Percentiles rank a stretch among this genome's conserved stretches.
Conservation (phyloP, 2,888 invertebrate species). For the Sicus ferrugineus region DNA sequence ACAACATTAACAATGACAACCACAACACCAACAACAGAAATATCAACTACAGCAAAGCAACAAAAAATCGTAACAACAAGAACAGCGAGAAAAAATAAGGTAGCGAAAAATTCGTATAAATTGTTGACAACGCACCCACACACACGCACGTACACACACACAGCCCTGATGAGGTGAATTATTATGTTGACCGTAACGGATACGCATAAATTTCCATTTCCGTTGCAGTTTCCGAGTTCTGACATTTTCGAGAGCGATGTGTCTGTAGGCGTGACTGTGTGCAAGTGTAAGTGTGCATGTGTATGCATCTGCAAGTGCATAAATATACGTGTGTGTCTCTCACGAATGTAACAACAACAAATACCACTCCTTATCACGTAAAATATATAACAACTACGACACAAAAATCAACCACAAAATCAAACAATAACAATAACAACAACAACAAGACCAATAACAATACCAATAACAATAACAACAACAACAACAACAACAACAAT, state of each 20-base stretch:
- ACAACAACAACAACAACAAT: neutral
- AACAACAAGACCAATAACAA: conserved; percentile 13
- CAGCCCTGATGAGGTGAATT: conserved; percentile 18
- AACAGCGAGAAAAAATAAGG: neutral
- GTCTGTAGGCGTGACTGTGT: neutral
- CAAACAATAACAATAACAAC: conserved; percentile 5
- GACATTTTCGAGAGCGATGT: neutral
- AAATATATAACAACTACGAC: too few relatives aligned
- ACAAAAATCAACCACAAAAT: conserved; percentile 10
- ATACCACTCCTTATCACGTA: conserved; percentile 20
- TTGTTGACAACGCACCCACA: neutral
- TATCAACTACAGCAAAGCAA: conserved; percentile 9
- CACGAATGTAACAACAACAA: neutral
- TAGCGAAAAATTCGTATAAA: neutral
- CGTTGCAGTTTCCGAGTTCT: conserved; percentile 15
- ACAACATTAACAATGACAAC: neutral
- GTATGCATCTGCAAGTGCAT: neutral
- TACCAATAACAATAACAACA: conserved; percentile 13
- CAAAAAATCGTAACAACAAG: neutral
- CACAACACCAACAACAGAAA: neutral
- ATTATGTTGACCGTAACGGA: conserved; percentile 29
- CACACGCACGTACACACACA: neutral
- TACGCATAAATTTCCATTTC: conserved; percentile 32
- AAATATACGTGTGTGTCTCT: neutral
- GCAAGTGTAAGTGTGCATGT: neutral